These are phyloP conservation scores for Odontothrips loti DNA, from an alignment of 2,888 invertebrate genomes.

Conservation along the genomic window DNA sequence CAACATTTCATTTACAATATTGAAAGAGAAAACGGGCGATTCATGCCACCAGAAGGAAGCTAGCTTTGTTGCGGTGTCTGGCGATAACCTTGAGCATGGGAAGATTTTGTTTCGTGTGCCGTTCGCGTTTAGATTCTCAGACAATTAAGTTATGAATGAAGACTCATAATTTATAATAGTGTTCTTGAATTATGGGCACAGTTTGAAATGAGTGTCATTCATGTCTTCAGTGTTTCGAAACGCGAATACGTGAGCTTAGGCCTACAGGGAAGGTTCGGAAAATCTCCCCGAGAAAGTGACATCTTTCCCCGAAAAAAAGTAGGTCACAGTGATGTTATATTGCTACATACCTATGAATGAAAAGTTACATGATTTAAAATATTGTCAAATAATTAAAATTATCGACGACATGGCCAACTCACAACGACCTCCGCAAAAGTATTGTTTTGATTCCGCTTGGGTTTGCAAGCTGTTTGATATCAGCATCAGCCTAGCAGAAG, in stretches of 20 bases:
- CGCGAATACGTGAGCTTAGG: neutral
- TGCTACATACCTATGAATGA: conserved; percentile 5
- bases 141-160: conserved; percentile 18
- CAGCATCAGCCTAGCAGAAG: conserved; percentile 9
- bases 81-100: conserved; percentile 21
- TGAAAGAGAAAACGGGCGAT: conserved; percentile 22
- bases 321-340: conserved; percentile 19
- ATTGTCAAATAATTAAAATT: neutral
- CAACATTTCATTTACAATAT: conserved; percentile 27
- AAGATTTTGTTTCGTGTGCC: conserved; percentile 18
- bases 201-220: conserved; percentile 17
- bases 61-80: conserved; percentile 20
- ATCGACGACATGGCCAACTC: no score
- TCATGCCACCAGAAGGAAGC: conserved; percentile 20
- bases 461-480: conserved; percentile 15
- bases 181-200: conserved; percentile 7
- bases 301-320: conserved; percentile 26
- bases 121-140: neutral
- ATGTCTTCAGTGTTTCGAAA: neutral
- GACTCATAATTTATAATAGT: neutral
- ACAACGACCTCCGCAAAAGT: neutral
- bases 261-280: conserved; percentile 8
- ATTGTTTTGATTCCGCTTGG: neutral
- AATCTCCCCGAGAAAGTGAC: conserved; percentile 19
- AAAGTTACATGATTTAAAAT: neutral